These are phyloP conservation scores for Turdus rufiventris DNA, from an alignment of 2,113 vertebrate species.

Conservation along the genomic window DNA sequence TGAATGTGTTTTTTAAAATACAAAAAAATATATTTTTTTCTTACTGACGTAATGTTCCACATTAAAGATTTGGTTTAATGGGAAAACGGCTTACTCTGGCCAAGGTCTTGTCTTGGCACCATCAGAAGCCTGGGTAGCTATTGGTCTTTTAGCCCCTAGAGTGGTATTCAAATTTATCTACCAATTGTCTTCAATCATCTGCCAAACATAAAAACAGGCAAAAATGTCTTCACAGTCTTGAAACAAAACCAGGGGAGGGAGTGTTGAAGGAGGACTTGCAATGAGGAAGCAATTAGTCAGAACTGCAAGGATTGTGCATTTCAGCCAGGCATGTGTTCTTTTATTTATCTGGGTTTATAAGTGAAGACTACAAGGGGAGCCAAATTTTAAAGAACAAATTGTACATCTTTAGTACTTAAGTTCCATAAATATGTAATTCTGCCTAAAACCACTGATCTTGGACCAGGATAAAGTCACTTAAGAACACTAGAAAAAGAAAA, in stretches of 20 bases:
- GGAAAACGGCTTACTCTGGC: conserved; percentile 14
- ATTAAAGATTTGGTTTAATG: background rate
- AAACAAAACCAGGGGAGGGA: background rate
- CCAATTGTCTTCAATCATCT: background rate
- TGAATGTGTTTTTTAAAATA: background rate
- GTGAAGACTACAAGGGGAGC: background rate
- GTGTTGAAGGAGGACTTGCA: background rate
- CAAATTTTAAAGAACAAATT: conserved; percentile 52
- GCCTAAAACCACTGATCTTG: background rate
- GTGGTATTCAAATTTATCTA: conserved; percentile 11
- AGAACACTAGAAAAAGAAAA: background rate
- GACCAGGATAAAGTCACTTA: background rate
- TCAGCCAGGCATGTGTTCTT: conserved; percentile 9
- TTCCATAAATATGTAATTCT: conserved; percentile 43
- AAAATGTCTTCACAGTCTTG: conserved; percentile 1
- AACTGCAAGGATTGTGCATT: background rate
- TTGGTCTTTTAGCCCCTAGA: background rate
- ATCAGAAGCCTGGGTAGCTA: background rate
- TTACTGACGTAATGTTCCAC: background rate
- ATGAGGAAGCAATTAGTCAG: background rate
- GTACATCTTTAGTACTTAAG: conserved; percentile 24
- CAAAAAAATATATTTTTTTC: background rate
- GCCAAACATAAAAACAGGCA: background rate
- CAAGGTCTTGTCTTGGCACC: background rate
- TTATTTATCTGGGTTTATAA: conserved; percentile 14